phyloP scores from a whole-genome alignment of 1,140 invertebrate genomes.

The Episyrphus balteatus region DNA sequence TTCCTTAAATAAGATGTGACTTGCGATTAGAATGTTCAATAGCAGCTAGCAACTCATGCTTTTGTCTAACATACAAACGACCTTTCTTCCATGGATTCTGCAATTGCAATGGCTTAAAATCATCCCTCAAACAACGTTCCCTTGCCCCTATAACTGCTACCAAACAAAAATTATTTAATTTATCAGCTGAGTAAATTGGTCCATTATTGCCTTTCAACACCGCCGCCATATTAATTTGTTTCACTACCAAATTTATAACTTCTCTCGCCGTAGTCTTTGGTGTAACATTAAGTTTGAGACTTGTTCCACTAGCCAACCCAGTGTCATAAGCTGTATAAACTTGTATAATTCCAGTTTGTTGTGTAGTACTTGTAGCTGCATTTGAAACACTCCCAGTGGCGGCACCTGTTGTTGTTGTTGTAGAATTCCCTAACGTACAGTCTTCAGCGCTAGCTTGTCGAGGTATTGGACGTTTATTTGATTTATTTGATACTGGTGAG shows the following conservation, averaged over 20 bases:
- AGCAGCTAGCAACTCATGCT: conserved; percentile 76
- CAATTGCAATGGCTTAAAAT: conserved; percentile 82
- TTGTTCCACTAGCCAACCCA: conserved; percentile 80
- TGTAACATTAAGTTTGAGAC: conserved; percentile 85
- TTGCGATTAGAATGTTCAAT: conserved; percentile 72
- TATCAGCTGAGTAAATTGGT: conserved; percentile 70
- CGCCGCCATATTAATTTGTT: conserved; percentile 87
- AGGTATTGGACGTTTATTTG: conserved; percentile 19
- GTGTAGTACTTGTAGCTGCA: not conserved
- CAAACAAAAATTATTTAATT: conserved; percentile 78
- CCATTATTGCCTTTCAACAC: conserved; percentile 62
- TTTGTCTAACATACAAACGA: conserved; percentile 77
- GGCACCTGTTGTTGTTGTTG: not conserved
- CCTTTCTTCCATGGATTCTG: conserved; percentile 94
- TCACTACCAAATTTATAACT: conserved; percentile 87
- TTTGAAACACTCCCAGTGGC: conserved; percentile 11
- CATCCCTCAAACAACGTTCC: conserved; percentile 82
- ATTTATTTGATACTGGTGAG: not conserved
- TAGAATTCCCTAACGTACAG: too few species aligned
- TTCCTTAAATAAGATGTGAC: conserved; percentile 37
- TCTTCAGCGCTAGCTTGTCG: conserved; percentile 13
- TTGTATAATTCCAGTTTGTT: conserved; percentile 54
- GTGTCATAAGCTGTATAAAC: conserved; percentile 94
- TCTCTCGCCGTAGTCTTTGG: conserved; percentile 80
- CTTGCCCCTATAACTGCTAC: conserved; percentile 88